These are phyloP conservation scores for Zelleria hepariella DNA, from an alignment of 2,888 invertebrate genomes.

Conservation along the genomic window DNA sequence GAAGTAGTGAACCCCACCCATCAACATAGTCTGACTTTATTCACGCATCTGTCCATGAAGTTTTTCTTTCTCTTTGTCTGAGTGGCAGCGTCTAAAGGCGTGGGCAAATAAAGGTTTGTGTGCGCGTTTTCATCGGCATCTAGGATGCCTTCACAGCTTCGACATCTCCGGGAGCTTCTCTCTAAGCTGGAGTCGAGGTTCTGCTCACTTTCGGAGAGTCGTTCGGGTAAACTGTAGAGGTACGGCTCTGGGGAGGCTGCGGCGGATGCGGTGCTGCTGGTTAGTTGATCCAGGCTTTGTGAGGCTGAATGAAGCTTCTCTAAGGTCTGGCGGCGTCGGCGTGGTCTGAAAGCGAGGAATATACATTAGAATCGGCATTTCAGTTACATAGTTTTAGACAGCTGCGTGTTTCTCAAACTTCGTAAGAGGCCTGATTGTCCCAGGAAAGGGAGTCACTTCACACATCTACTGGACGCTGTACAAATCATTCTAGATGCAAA, in stretches of 20 bases:
- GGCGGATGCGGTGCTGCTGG: conserved; percentile 46
- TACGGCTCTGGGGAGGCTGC: conserved; percentile 53
- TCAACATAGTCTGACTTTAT: conserved; percentile 83
- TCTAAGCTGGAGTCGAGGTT: conserved; percentile 46
- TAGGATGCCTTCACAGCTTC: conserved; percentile 75
- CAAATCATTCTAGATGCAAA: no score
- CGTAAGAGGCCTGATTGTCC: no score
- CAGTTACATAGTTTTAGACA: not conserved
- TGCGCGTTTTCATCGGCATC: conserved; percentile 67
- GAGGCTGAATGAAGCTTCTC: conserved; percentile 32
- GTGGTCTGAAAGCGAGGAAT: conserved; percentile 40
- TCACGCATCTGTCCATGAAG: conserved; percentile 88
- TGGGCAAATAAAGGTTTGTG: conserved; percentile 69
- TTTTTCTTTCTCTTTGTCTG: conserved; percentile 80
- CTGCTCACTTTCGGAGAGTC: conserved; percentile 55
- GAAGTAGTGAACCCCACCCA: conserved; percentile 17
- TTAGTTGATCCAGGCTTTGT: conserved; percentile 60
- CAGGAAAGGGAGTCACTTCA: no score
- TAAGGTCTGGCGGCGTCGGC: conserved; percentile 59
- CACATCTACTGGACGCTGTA: no score
- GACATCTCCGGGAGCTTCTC: conserved; percentile 57
- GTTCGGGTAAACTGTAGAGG: conserved; percentile 55
- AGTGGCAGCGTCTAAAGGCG: conserved; percentile 70
- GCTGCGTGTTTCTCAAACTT: no score
- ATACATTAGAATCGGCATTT: not conserved